phyloP scores from a whole-genome alignment of 1,140 invertebrate genomes.

The Drosophila azteca region DNA sequence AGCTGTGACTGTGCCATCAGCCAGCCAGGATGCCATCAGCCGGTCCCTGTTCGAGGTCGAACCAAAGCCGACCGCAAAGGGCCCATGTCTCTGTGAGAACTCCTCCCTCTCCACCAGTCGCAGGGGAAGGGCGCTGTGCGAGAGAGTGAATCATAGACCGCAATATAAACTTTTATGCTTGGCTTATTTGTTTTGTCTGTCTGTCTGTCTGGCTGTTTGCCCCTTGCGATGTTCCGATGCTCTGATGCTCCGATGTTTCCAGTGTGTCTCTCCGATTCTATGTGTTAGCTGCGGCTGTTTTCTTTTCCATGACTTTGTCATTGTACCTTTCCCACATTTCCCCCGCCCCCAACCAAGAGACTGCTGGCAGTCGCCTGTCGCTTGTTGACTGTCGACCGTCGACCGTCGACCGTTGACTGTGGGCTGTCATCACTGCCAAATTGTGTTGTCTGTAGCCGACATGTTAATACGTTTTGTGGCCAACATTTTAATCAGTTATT shows the following conservation, averaged over 20 bases:
- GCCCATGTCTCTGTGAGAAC: background rate
- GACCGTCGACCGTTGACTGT: background rate
- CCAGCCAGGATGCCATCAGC: background rate
- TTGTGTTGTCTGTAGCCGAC: constrained; percentile 61
- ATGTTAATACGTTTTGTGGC: constrained; percentile 79
- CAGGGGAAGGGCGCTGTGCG: background rate
- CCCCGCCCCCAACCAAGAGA: constrained; percentile 1
- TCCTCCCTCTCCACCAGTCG: background rate
- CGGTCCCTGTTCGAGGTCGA: constrained; percentile 26
- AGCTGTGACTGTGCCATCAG: constrained; percentile 47
- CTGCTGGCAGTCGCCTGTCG: constrained; percentile 1
- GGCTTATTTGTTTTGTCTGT: constrained; percentile 76
- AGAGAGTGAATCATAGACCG: constrained; percentile 76
- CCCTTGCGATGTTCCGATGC: background rate
- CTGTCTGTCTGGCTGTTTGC: constrained; percentile 71
- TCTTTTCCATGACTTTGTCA: constrained; percentile 54
- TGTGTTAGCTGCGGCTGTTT: constrained; percentile 36
- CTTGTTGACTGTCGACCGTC: constrained; percentile 13
- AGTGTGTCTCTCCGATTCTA: constrained; percentile 12
- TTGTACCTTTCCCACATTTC: constrained; percentile 19
- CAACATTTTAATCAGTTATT: constrained; percentile 71
- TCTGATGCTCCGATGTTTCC: background rate
- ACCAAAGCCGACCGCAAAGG: constrained; percentile 49
- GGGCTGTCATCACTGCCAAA: constrained; percentile 19
- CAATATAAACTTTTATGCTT: constrained; percentile 82